Evolutionary conservation across 2,113 vertebrate genomes (phyloP), one percentile per base, ranked within the genome.

Genomic region (Galbula dea): DNA sequence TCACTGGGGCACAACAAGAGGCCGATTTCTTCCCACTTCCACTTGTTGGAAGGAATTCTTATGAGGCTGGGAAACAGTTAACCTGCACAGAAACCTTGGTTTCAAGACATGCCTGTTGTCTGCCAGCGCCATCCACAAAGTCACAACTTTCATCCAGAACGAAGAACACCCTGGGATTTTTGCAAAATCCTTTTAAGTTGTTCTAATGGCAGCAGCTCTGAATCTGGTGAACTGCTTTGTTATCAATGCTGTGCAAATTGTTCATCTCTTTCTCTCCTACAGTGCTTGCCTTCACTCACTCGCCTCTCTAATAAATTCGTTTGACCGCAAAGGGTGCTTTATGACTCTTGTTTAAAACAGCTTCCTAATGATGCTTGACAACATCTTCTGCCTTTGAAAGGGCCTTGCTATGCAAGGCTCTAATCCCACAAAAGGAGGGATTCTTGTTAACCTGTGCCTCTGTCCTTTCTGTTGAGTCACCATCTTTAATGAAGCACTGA

Each of bases 401-500:
- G 63, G 91, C 87, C 86, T 92, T 12, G 15, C 91, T 78, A 89
- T 76, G 86, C 93, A 61, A 83, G 88, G 71, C 85, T 92, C 83
- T 97, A 97, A 97, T 96, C 94, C 91, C 68, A 82, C 95, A 92
- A 97, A 96, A 97, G 96, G 88, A 92, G 89, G 90, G 92, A 96
- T 95, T 94, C 93, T 96, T 96, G 95, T 97, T 97, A 95, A 96
- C 95, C 93, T 94, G 94, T 29, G 74, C 83, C 81, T 91, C 83
- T 29, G 54, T 97, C 88, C 86, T 94, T 95, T 94, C 94, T 94
- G 89, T 93, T 84, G 91, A 96, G 96, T 96, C 93, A 90, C 95
- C 90, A 96, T 85, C 94, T 96, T 97, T 97, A 97, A 96, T 97
- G 97, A 97, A 97, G 95, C 96, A 96, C 86, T 94, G 91, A 96